These are phyloP conservation scores for Sinocyclocheilus grahami DNA, from an alignment of 2,113 vertebrate species.

Conservation along the genomic window DNA sequence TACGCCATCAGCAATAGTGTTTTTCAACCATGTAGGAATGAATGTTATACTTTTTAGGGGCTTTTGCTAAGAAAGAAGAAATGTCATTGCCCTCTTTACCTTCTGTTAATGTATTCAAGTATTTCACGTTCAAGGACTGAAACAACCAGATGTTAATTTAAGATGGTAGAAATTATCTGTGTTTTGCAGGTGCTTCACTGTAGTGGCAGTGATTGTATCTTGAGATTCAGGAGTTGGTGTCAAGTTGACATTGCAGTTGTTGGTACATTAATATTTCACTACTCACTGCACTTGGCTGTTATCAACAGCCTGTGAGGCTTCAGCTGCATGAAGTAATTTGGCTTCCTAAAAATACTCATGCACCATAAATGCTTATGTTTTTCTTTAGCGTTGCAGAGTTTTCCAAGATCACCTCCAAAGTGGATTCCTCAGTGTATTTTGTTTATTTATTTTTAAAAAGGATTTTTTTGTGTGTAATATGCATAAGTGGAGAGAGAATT, in stretches of 20 bases:
- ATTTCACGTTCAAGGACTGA: not conserved
- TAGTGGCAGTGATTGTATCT: constrained; percentile 12
- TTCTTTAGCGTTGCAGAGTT: not conserved
- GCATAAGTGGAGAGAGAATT: not conserved
- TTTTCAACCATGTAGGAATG: not conserved
- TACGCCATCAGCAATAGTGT: not conserved
- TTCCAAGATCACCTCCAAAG: not conserved
- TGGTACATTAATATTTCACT: constrained; percentile 37
- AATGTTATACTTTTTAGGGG: not conserved
- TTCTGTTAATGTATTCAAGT: not conserved
- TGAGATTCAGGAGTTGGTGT: constrained; percentile 15
- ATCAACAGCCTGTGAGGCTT: constrained; percentile 39
- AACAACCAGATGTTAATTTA: constrained; percentile 9
- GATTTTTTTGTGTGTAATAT: not conserved
- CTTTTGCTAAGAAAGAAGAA: not conserved
- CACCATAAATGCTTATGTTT: constrained; percentile 15
- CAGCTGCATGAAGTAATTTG: constrained; percentile 30
- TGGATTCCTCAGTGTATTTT: not conserved
- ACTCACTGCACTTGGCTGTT: constrained; percentile 29
- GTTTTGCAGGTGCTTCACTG: constrained; percentile 6
- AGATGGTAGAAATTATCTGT: constrained; percentile 1
- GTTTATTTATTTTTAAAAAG: not conserved
- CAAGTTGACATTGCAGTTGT: constrained; percentile 31
- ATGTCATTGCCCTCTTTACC: not conserved
- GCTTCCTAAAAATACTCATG: constrained; percentile 3